Percentiles rank a stretch among this genome's conserved stretches.
phyloP scores from a whole-genome alignment of 2,797 vertebrate species.

The Channa striata region DNA sequence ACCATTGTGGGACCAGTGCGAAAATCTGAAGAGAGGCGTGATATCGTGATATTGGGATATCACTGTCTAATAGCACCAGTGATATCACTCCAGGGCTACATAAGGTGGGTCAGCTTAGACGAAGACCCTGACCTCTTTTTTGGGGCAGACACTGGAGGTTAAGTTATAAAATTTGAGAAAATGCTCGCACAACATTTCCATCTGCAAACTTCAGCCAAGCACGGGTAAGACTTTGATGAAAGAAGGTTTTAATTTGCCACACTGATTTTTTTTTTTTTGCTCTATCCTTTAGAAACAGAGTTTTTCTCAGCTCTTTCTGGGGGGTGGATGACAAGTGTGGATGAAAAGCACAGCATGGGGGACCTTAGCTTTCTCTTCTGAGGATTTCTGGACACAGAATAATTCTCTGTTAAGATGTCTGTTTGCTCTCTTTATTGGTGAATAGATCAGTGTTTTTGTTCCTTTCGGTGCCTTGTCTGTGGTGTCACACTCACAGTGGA shows the following conservation, averaged over 20 bases:
- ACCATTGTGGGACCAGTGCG: no score
- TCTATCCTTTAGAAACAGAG: conserved; percentile 41
- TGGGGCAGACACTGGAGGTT: no score
- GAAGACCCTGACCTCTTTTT: no score
- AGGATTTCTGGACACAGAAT: conserved; percentile 49
- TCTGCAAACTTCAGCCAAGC: conserved; percentile 12
- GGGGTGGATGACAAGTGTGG: conserved; percentile 35
- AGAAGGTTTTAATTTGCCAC: conserved; percentile 35
- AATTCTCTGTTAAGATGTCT: conserved; percentile 52
- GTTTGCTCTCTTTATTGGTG: conserved; percentile 51
- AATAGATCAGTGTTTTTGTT: conserved; percentile 56
- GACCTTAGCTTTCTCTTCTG: conserved; percentile 44
- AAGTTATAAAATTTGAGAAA: no score
- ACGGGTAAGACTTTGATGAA: conserved; percentile 26
- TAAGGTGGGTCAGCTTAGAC: no score
- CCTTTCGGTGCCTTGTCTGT: conserved; percentile 33
- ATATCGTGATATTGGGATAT: no score
- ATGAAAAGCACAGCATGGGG: conserved; percentile 67
- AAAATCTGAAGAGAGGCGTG: no score
- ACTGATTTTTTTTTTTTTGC: conserved; percentile 22
- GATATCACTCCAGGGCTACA: no score
- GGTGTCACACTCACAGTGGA: conserved; percentile 44
- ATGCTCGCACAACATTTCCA: conserved; percentile 4
- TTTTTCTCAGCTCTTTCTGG: conserved; percentile 30
- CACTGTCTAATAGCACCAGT: no score